Evolutionary conservation across 2,113 vertebrate genomes (phyloP).

Genomic region (Passer montanus): DNA sequence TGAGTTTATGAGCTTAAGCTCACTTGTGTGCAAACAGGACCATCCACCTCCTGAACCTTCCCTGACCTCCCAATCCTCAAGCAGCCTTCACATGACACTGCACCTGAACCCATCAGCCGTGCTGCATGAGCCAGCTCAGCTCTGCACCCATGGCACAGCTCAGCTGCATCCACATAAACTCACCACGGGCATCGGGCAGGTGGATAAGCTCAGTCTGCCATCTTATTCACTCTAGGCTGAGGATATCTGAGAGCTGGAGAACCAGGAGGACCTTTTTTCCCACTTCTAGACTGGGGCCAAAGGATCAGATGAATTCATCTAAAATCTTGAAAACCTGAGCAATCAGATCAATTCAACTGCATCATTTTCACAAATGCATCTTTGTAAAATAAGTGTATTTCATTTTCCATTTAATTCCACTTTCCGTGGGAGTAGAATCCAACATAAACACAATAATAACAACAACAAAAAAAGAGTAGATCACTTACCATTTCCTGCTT

Average conservation of each 20-base stretch:
- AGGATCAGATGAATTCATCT: background rate
- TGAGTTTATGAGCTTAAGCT: constrained; percentile 1
- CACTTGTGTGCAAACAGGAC: background rate
- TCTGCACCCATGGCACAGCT: background rate
- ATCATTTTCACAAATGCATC: background rate
- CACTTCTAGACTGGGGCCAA: background rate
- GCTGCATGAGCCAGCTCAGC: background rate
- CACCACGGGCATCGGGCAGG: background rate
- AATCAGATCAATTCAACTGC: background rate
- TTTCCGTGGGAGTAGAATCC: background rate
- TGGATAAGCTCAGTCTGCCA: background rate
- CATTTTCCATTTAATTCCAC: background rate
- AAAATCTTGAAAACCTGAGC: background rate
- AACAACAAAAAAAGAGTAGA: background rate
- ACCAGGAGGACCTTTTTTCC: background rate
- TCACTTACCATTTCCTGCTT: background rate
- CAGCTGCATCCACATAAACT: background rate
- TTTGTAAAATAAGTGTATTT: background rate
- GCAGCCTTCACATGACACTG: background rate
- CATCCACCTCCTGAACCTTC: background rate
- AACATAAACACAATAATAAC: background rate
- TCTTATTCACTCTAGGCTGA: background rate
- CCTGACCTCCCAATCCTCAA: constrained; percentile 10
- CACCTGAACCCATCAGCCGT: background rate
- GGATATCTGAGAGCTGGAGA: background rate